phyloP scores from a whole-genome alignment of 2,113 vertebrate species.

The Pungitius pungitius region DNA sequence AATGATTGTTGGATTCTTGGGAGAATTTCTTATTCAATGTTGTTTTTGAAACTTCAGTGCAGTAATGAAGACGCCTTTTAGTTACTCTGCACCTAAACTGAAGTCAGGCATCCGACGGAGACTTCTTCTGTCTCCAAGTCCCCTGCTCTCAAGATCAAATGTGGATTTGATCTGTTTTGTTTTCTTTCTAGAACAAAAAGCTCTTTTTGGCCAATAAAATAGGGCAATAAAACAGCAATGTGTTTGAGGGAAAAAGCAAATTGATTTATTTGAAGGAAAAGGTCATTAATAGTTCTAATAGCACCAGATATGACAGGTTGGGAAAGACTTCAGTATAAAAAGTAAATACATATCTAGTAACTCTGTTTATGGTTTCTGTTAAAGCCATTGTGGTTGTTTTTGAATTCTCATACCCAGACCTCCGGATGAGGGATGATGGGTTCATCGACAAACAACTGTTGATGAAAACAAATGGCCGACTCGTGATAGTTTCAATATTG shows the following conservation, averaged over 20 bases:
- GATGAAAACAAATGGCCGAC: not conserved
- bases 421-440: conserved; percentile 8
- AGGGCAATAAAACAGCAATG: conserved; percentile 4
- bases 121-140: conserved; percentile 28
- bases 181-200: conserved; percentile 8
- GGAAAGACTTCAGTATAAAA: conserved; percentile 31
- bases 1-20: conserved; percentile 24
- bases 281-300: too few species aligned
- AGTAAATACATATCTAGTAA: conserved; percentile 12
- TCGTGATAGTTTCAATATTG: conserved; percentile 26
- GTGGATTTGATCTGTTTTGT: conserved; percentile 39
- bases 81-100: conserved; percentile 4
- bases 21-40: conserved; percentile 22
- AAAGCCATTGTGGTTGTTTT: not conserved
- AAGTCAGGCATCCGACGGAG: conserved; percentile 25
- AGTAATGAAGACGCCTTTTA: conserved; percentile 7
- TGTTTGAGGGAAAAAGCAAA: not conserved
- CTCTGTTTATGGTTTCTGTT: conserved; percentile 20
- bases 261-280: conserved; percentile 12
- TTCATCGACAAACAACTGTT: conserved; percentile 18
- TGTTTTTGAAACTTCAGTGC: conserved; percentile 19
- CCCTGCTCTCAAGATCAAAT: conserved; percentile 34
- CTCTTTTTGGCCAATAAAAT: conserved; percentile 21
- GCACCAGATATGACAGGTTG: conserved; percentile 25
- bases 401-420: conserved; percentile 14